Base-by-base conservation (phyloP, 2,797 vertebrate species). In the Darevskia nairensis region DNA sequence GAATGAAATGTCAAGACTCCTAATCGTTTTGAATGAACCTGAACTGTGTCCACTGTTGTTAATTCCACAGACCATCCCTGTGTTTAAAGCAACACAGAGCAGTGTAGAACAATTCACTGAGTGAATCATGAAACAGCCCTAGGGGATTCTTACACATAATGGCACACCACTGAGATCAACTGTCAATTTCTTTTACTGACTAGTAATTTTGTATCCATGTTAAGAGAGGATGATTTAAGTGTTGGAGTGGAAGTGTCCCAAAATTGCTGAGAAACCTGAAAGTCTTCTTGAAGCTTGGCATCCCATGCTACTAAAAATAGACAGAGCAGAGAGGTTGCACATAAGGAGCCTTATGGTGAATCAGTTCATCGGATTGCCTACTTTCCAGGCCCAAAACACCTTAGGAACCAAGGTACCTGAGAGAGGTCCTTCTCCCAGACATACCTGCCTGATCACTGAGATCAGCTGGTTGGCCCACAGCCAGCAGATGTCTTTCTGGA, bases 101-200 rank as follows among this genome's bases (percentile, higher is more conserved):
- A 25, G 0, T 19, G 0, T n/a, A 8, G 19, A 3, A 7, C 50
- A 90, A 83, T 88, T 85, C 13, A 1, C 1, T 0, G 55, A 29
- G 17, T 61, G 5, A 61, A 84, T 11, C 74, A 1, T 0, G n/a
- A 0, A 80, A 55, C 7, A 68, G 0, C 61, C 27, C 0, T 3
- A 46, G 50, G 68, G 55, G n/a, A 39, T 66, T 66, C 69, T 84
- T 80, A 39, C 46, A 39, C 69, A 80, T 85, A 75, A 85, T 80
- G 41, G 68, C 17, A 66, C 39, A 75, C n/a, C 15, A 23, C 82
- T 8, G 68, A 35, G 68, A 61, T 74, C 77, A 89, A 8, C 7
- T 61, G 35, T 88, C 81, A 72, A 4, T n/a, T 68, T 89, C 69
- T 23, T 85, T 59, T 79, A 64, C 82, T 55, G 64, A 50, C 55